These are phyloP conservation scores for Orius insidiosus DNA, from an alignment of 1,140 invertebrate genomes.

Conservation along the genomic window DNA sequence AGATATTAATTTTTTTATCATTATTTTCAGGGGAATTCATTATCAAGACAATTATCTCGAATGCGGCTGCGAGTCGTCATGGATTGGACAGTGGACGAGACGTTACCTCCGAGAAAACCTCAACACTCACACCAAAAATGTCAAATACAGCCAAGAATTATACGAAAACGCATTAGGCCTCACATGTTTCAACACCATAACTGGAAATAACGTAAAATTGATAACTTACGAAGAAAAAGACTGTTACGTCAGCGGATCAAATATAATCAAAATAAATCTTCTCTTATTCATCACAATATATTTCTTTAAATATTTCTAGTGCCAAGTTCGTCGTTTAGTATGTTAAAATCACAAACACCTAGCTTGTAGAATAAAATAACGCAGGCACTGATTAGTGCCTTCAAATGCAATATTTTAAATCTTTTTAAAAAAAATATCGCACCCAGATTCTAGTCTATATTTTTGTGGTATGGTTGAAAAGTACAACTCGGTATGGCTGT, in stretches of 20 bases:
- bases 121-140: neutral
- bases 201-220: neutral
- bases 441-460: too few species aligned
- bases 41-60: conserved; percentile 6
- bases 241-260: conserved; percentile 1
- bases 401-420: too few species aligned
- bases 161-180: neutral
- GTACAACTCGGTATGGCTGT: too few species aligned
- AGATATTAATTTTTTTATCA: neutral
- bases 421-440: too few species aligned
- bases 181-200: neutral
- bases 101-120: conserved; percentile 5
- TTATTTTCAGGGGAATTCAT: conserved; percentile 15
- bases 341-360: too few species aligned
- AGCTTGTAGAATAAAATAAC: too few species aligned
- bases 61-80: conserved; percentile 10
- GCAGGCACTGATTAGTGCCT: too few species aligned
- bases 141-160: conserved; percentile 1
- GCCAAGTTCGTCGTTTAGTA: too few species aligned
- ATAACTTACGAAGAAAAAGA: neutral
- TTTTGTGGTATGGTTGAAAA: too few species aligned
- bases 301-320: too few species aligned
- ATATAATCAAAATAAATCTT: too few species aligned
- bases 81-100: conserved; percentile 13
- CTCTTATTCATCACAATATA: too few species aligned